Base-by-base conservation (phyloP, 92 coral and sea anemone genomes). In the Phenganax subtilis region DNA sequence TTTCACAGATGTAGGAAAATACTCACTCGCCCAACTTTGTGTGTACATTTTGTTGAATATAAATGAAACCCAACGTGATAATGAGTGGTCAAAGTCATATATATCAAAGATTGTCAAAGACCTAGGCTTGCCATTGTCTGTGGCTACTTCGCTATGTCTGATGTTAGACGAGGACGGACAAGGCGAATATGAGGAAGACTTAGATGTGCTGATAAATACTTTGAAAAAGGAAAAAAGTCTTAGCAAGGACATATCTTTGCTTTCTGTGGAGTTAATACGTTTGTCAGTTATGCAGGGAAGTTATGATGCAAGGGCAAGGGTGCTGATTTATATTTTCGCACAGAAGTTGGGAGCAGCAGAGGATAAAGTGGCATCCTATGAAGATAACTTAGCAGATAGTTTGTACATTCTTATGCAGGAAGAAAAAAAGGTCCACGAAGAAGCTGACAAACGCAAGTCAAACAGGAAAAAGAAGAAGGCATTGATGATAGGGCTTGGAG, bases 401-500 rank as follows among this genome's bases (percentile, higher is more conserved):
- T 28, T 52, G 71, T 80, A 61, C 44, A 31, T 56, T 55, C 55
- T 82, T 37, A 51, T 67, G 16, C 30, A 64, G 60, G 61, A 77
- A 31, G 68, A 37, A 11, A 12, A 58, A 77, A 30, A 62, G 16
- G 29, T 14, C 37, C 72, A 78, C 67, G 57, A 78, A 31, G 80
- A 85, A 69, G 73, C 80, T 0, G 71, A 75, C 56, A 80, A 83
- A 68, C 83, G 85, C 68, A 78, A 78, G 67, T 78, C 72, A 9
- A 54, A 54, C 66, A 54, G 82, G 47, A 28, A 51, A 78, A 89
- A 85, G 56, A 84, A 87, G 62, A 83, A 85, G 37, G 88, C 87
- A 44, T 28, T 92, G 10, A 51, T 87, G 59, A 92, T 92, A 60
- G 97, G 91, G 17, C 88, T 92, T 68, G 97, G 97, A 8, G 94